Percentiles rank a stretch among this genome's conserved stretches.
phyloP scores from a whole-genome alignment of 2,113 vertebrate genomes.

The Neolamprologus sp. region DNA sequence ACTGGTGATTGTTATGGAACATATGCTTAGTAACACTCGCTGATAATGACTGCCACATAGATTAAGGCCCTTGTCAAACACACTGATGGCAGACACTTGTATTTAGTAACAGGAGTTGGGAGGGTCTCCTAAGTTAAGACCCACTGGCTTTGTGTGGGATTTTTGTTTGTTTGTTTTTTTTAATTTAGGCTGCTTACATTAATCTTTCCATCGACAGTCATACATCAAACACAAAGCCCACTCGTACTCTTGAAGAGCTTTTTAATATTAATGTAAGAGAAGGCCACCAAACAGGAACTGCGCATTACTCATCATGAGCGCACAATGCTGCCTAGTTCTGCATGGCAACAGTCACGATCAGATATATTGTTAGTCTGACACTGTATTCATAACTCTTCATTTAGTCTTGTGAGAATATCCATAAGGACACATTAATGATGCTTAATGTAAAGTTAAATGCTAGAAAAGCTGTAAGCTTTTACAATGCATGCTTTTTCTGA shows the following conservation, averaged over 20 bases:
- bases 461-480: not conserved
- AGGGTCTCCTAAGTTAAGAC: not conserved
- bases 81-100: not conserved
- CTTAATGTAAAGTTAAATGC: not conserved
- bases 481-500: not conserved
- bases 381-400: not conserved
- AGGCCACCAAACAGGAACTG: constrained; percentile 49
- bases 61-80: not conserved
- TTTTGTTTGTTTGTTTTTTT: not conserved
- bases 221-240: constrained; percentile 10
- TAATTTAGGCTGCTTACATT: not conserved
- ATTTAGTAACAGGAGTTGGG: not conserved
- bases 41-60: not conserved
- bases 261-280: constrained; percentile 57
- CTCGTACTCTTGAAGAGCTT: not conserved
- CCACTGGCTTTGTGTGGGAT: not conserved
- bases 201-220: constrained; percentile 20
- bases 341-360: constrained; percentile 54
- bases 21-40: not conserved
- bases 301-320: constrained; percentile 39
- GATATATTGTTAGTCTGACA: constrained; percentile 6
- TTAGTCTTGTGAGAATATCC: not conserved
- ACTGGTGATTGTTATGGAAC: not conserved
- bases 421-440: not conserved
- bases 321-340: constrained; percentile 31